Conservation (phyloP, 53 echinoderm and acorn worm genomes). For the Patiria pectinifera region DNA sequence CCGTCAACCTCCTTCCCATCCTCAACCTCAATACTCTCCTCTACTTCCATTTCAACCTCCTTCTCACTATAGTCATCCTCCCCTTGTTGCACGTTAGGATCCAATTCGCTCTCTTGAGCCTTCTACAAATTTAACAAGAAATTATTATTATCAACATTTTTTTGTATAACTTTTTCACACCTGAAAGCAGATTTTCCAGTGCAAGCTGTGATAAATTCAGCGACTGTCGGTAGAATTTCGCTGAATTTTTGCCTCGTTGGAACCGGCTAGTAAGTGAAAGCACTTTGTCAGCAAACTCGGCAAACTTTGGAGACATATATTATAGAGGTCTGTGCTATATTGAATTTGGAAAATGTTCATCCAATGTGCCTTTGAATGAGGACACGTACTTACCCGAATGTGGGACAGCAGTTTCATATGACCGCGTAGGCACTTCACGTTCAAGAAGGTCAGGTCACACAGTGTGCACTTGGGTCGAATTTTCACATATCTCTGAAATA, state of each 20-base stretch:
- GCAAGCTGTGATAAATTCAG: too few relatives aligned
- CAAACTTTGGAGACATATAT: too few relatives aligned
- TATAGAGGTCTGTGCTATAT: background rate
- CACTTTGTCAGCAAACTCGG: too few relatives aligned
- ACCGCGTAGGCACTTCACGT: background rate
- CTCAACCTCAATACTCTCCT: background rate
- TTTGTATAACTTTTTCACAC: too few relatives aligned
- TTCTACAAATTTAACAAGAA: background rate
- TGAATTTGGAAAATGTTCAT: background rate
- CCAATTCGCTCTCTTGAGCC: slow-evolving; percentile 5
- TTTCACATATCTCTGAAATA: slow-evolving; percentile 21
- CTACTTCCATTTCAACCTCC: background rate
- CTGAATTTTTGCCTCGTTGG: too few relatives aligned
- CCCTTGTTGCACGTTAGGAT: background rate
- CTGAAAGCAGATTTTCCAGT: too few relatives aligned
- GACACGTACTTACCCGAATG: slow-evolving; percentile 29
- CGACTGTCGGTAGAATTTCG: too few relatives aligned
- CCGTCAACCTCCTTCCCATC: slow-evolving; percentile 5
- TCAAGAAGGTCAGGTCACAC: slow-evolving; percentile 46
- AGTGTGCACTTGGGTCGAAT: slow-evolving; percentile 36
- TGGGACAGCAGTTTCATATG: slow-evolving; percentile 27
- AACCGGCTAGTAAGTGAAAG: too few relatives aligned
- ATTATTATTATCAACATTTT: too few relatives aligned
- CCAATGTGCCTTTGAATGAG: background rate
- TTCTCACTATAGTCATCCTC: background rate